Conservation (phyloP, 2,797 vertebrate species). For the Anabacerthia variegaticeps region DNA sequence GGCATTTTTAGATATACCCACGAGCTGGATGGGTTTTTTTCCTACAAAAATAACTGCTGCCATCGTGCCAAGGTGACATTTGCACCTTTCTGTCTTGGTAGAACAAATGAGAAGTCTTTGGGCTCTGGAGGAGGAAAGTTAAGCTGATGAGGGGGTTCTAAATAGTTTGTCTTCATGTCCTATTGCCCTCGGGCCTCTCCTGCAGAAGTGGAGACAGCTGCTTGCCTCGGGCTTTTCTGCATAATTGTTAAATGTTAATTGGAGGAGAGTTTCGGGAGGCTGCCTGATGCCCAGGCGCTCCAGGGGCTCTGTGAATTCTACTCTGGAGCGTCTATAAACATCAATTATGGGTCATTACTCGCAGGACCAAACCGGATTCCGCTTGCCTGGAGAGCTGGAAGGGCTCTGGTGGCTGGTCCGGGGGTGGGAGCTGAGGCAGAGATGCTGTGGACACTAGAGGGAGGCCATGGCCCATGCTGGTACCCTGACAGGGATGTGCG, state of each 20-base stretch:
- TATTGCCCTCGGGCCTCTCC: background rate
- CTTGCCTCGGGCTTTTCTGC: background rate
- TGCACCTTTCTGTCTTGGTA: background rate
- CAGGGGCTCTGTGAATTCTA: background rate
- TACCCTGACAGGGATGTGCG: background rate
- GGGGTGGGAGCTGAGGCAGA: background rate
- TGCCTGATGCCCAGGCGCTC: background rate
- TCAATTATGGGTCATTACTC: constrained; percentile 29
- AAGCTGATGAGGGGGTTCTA: background rate
- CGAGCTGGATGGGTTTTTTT: background rate
- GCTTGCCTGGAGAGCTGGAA: background rate
- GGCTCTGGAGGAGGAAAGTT: background rate
- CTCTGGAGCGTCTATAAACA: background rate
- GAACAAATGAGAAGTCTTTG: background rate
- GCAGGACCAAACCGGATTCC: background rate
- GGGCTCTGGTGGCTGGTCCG: background rate
- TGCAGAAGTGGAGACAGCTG: constrained; percentile 36
- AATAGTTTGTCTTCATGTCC: background rate
- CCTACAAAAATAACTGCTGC: background rate
- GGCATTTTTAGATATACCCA: background rate
- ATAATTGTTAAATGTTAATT: constrained; percentile 31
- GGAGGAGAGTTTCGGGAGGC: background rate
- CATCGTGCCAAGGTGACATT: background rate
- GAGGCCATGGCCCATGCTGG: background rate
- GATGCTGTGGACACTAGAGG: constrained; percentile 34